Conservation (phyloP, 2,113 vertebrate genomes). For the Chrysemys picta region DNA sequence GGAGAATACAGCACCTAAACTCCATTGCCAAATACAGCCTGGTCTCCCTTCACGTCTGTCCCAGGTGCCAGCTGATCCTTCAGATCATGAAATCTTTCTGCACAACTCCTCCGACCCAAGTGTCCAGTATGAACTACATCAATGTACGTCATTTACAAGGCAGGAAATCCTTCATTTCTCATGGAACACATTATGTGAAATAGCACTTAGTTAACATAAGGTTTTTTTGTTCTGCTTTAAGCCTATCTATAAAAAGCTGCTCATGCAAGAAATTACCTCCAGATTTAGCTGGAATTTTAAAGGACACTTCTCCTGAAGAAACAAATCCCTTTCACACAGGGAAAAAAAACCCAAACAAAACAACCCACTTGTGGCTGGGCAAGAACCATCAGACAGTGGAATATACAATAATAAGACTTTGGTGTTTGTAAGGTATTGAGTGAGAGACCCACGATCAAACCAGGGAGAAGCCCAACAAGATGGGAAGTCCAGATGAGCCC, state of each 20-base stretch:
- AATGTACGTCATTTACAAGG: slow-evolving; percentile 58
- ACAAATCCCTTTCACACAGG: slow-evolving; percentile 59
- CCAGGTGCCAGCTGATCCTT: slow-evolving; percentile 44
- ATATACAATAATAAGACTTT: slow-evolving; percentile 23
- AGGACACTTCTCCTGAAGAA: slow-evolving; percentile 69
- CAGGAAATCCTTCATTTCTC: slow-evolving; percentile 68
- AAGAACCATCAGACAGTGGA: slow-evolving; percentile 13
- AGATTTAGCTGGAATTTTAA: slow-evolving; percentile 76
- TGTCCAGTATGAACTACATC: slow-evolving; percentile 59
- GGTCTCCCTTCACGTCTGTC: neutral
- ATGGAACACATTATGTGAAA: slow-evolving; percentile 75
- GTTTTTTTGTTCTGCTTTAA: slow-evolving; percentile 73
- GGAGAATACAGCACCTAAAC: neutral
- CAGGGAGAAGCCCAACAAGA: neutral
- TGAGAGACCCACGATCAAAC: neutral
- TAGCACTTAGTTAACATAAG: slow-evolving; percentile 72
- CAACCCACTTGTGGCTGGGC: slow-evolving; percentile 18
- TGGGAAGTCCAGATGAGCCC: neutral
- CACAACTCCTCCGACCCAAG: slow-evolving; percentile 16
- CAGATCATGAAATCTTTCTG: slow-evolving; percentile 30
- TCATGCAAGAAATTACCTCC: slow-evolving; percentile 84
- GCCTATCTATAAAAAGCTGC: slow-evolving; percentile 74
- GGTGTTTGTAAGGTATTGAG: slow-evolving; percentile 19
- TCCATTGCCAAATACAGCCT: slow-evolving; percentile 16
- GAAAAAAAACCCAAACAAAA: slow-evolving; percentile 32